Evolutionary conservation across 2,113 vertebrate genomes (phyloP).

Genomic region (Stomatorhinus ivindoensis): DNA sequence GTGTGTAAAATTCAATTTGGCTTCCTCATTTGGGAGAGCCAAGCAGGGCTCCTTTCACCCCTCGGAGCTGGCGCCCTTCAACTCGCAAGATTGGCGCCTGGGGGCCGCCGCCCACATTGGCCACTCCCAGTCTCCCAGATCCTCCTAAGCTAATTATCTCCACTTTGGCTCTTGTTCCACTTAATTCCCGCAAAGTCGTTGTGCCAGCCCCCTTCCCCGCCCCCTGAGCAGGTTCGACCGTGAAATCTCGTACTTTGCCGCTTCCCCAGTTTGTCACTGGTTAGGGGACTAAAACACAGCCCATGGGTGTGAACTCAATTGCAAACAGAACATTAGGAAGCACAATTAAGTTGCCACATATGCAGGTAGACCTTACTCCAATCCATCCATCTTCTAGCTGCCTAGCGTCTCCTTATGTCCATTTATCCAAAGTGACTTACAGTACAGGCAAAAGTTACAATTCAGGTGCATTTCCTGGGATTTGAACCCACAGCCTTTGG

Average conservation of each 20-base stretch:
- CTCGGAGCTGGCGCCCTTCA: constrained; percentile 4
- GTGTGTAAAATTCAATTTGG: constrained; percentile 24
- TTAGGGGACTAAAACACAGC: background rate
- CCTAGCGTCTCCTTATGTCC: background rate
- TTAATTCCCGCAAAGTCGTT: background rate
- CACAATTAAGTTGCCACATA: background rate
- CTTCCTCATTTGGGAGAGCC: constrained; percentile 10
- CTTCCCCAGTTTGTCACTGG: background rate
- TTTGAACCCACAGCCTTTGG: background rate
- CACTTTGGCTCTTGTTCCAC: background rate
- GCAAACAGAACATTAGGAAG: background rate
- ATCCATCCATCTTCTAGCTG: background rate
- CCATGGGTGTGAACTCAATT: background rate
- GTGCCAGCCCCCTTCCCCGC: background rate
- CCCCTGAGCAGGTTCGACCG: background rate
- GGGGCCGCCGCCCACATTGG: background rate
- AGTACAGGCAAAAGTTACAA: background rate
- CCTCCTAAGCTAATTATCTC: constrained; percentile 14
- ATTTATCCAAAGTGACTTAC: background rate
- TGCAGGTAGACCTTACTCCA: background rate
- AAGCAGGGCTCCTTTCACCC: background rate
- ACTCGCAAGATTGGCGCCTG: constrained; percentile 8
- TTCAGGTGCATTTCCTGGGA: background rate
- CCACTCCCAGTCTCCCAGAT: background rate
- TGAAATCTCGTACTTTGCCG: background rate